Percentiles rank a stretch among this genome's conserved stretches.
Conservation (phyloP, 2,888 invertebrate genomes). For the Troides helena region DNA sequence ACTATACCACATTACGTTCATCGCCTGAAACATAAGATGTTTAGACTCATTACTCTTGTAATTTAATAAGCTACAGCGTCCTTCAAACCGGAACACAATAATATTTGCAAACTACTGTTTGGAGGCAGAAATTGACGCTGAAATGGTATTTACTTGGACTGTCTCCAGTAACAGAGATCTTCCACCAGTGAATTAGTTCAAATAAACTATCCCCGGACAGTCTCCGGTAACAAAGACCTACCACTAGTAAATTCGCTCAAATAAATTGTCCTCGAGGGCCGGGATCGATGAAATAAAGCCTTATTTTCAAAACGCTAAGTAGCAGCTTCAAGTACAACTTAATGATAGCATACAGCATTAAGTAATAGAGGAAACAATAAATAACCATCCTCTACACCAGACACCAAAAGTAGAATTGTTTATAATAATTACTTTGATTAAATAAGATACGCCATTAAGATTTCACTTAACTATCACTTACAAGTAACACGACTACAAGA, state of each 20-base stretch:
- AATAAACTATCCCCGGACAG: neutral
- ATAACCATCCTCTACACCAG: slow-evolving; percentile 16
- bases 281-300: neutral
- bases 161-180: too few species aligned
- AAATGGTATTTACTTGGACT: too few species aligned
- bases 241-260: neutral
- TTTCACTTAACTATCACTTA: slow-evolving; percentile 14
- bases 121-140: too few species aligned
- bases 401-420: slow-evolving; percentile 14
- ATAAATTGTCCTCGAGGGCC: neutral
- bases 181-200: neutral
- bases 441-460: slow-evolving; percentile 17
- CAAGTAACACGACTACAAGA: slow-evolving; percentile 2
- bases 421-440: slow-evolving; percentile 23
- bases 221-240: too few species aligned
- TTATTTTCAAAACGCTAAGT: slow-evolving; percentile 2
- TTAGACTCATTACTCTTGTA: too few species aligned
- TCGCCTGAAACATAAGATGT: too few species aligned
- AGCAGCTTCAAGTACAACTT: slow-evolving; percentile 1
- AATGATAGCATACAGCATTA: slow-evolving; percentile 8
- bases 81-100: too few species aligned
- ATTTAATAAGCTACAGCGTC: too few species aligned
- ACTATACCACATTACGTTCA: too few species aligned
- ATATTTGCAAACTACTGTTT: too few species aligned
- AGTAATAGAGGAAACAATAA: slow-evolving; percentile 25